Conservation (phyloP, 2,113 vertebrate species). For the Anarrhichthys ocellatus region DNA sequence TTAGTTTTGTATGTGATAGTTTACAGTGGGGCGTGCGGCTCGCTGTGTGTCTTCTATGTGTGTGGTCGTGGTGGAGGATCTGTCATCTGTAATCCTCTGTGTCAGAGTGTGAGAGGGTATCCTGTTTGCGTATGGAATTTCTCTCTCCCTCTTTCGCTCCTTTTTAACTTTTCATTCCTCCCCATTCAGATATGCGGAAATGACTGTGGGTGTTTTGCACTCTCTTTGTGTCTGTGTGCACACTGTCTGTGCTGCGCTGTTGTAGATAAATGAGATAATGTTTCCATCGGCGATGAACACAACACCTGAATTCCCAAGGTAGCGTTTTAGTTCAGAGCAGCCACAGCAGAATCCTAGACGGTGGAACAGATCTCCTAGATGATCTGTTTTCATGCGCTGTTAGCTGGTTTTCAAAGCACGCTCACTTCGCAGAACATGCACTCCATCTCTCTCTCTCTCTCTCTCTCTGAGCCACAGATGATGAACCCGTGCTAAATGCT, state of each 20-base stretch:
- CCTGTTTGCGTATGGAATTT: background rate
- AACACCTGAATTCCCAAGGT: slow-evolving; percentile 70
- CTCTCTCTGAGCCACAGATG: slow-evolving; percentile 20
- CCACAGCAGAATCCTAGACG: slow-evolving; percentile 59
- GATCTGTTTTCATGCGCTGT: slow-evolving; percentile 69
- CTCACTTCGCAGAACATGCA: slow-evolving; percentile 37
- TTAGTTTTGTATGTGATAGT: slow-evolving; percentile 11
- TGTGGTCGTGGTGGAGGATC: slow-evolving; percentile 30
- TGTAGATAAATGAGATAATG: slow-evolving; percentile 75
- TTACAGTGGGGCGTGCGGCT: slow-evolving; percentile 28
- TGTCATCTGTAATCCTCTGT: slow-evolving; percentile 38
- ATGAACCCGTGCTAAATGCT: slow-evolving; percentile 44
- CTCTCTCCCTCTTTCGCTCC: background rate
- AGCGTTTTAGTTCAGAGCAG: slow-evolving; percentile 70
- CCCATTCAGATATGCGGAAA: slow-evolving; percentile 43
- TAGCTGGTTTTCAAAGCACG: slow-evolving; percentile 68
- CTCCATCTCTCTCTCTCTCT: slow-evolving; percentile 16
- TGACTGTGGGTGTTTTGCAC: slow-evolving; percentile 40
- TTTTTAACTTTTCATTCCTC: background rate
- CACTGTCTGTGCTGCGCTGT: slow-evolving; percentile 37
- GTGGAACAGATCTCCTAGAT: slow-evolving; percentile 59
- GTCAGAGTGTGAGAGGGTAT: slow-evolving; percentile 28
- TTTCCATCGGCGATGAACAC: slow-evolving; percentile 70
- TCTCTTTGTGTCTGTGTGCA: slow-evolving; percentile 50
- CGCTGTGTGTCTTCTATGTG: slow-evolving; percentile 25